Base-by-base conservation (phyloP, 2,888 invertebrate species). In the Synanthedon andrenaeformis region DNA sequence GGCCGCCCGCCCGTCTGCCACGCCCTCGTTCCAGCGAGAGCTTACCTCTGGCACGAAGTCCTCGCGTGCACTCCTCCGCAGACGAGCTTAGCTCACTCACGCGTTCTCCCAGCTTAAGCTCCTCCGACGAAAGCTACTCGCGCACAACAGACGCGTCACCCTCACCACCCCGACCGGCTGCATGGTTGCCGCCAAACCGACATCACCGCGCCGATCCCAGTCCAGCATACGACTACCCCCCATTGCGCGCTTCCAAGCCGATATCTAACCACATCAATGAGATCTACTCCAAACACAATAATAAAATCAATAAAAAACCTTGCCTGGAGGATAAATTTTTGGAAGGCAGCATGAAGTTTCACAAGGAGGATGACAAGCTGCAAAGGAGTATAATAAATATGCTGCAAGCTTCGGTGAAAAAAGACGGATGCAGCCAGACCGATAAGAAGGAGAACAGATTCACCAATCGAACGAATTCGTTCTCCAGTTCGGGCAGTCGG, bases 101-200 rank as follows among this genome's bases (percentile, higher is more conserved):
- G 53, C 92, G 94, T 64, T 94, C 94, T 6, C 94, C 94, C 0
- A 94, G 93, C 69, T 91, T 94, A 59, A 94, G 93, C 74, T 94
- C 94, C 54, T 95, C 94, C 0, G 94, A 95, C 69, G 95, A 95
- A 77, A 94, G 94, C 76, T 94, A 93, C 70, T 93, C 94, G 49
- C 90, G 94, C 62, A 94, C 94, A 4, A 94, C 94, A 0, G 93
- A 93, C 67, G 94, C 86, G 1, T 88, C 87, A 0, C 90, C 91
- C 4, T 91, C 91, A 0, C 90, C 89, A 4, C 90, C 91, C 1
- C 82, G 91, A 19, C 89, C 89, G 1, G 82, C 89, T 17, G 86
- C 82, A 42, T 80, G 81, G 79, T 81, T 89, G 3, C 90, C 89
- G 14, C 86, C 89, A 1, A 19, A 28, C 13, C 62, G 76, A 19